Conservation (phyloP, 2,113 vertebrate species). For the Hippopotamus amphibius region DNA sequence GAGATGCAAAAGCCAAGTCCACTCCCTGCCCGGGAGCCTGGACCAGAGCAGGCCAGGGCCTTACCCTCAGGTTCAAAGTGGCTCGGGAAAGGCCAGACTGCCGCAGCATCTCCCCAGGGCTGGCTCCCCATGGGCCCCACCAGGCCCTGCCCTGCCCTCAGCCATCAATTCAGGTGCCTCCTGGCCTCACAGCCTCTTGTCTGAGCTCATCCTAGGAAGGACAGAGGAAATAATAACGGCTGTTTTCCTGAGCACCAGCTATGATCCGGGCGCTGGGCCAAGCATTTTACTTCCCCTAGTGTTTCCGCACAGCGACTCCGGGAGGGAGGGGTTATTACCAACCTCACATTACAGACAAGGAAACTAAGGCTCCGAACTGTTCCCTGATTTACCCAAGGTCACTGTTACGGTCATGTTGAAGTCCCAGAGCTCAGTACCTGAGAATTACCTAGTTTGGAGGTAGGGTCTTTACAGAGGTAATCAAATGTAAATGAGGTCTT, state of each 20-base stretch:
- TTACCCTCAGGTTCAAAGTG: background rate
- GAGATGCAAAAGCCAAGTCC: background rate
- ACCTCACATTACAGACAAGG: background rate
- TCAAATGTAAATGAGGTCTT: background rate
- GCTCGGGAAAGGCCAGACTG: background rate
- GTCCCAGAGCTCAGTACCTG: background rate
- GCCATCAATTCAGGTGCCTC: background rate
- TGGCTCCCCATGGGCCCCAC: rapidly evolving
- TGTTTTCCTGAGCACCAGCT: background rate
- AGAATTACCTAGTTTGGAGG: background rate
- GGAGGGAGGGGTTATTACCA: background rate
- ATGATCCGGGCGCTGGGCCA: rapidly evolving
- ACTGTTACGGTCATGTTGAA: background rate
- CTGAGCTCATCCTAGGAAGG: background rate
- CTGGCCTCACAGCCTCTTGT: background rate
- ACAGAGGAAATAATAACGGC: rapidly evolving
- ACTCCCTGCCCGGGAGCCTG: rapidly evolving
- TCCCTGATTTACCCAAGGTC: background rate
- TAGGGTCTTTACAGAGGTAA: background rate
- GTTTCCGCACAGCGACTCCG: rapidly evolving
- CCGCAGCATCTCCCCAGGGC: rapidly evolving
- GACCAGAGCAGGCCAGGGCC: background rate
- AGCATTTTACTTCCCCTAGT: background rate
- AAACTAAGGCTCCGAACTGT: background rate
- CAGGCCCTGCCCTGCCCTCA: too few relatives aligned